Base-by-base conservation (phyloP, 2,888 invertebrate species). In the Lampropteryx suffumata region DNA sequence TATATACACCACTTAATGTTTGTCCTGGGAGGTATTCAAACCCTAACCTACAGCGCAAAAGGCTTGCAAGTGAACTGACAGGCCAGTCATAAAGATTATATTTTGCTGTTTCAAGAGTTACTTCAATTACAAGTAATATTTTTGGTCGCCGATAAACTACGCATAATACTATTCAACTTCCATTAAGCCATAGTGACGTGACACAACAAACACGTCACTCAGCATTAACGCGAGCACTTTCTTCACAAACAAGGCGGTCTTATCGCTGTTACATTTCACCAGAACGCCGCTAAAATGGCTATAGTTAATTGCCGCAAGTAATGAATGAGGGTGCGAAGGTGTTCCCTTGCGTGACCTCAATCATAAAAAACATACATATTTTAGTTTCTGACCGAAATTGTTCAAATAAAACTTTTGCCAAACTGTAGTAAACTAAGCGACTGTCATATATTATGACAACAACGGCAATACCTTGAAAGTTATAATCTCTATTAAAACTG, bases 261-360 rank as follows among this genome's bases (percentile, higher is more conserved):
- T 48, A 48, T 53, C 47, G 52, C 40, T 21, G 44, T 40, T 36
- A 34, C 32, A 21, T 34, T 42, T 45, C 39, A 29, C 32, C 49
- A 39, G 40, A 33, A 32, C 32, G 32, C 13, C 6, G 34, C 39
- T 29, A 35, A 44, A 48, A 21, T 47, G 29, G 34, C 43, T 36
- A 29, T 44, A 35, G 52, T 40, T 53, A 53, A 53, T 53, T 53
- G 44, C 52, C 44, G 27, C 36, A 14, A 30, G 44, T 48, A 53
- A 48, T 39, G 37, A 37, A 36, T 32, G 46, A 24, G 48, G 44
- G 52, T 17, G 52, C 30, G 12, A 28, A 48, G 46, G 37, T 46
- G 30, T 35, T 35, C 35, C 35, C 10, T 24, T 11, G 48, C 48
- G 47, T 48, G 52, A 47, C 46, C 41, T 28, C 34, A 43, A 52